Conservation (phyloP, 2,888 invertebrate genomes). For the Metacarcinus magister region DNA sequence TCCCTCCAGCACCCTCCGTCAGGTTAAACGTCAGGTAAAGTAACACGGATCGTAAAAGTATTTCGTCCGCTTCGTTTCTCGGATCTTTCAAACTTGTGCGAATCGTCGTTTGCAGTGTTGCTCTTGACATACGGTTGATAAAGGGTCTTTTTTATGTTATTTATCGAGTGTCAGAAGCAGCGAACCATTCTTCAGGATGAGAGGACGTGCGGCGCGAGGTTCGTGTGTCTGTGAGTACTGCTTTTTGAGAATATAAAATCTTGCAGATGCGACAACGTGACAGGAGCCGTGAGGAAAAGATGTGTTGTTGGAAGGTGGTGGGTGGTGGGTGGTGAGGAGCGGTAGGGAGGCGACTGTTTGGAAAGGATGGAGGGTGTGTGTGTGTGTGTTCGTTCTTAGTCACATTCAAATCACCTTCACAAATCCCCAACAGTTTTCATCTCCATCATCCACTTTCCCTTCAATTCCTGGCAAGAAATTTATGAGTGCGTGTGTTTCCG, state of each 20-base stretch:
- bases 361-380: too few relatives aligned
- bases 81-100: neutral
- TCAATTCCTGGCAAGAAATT: neutral
- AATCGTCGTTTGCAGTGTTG: neutral
- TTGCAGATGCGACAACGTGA: neutral
- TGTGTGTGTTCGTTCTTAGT: neutral
- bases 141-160: neutral
- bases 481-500: neutral
- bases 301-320: neutral
- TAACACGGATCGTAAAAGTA: neutral
- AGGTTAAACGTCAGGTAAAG: neutral
- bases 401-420: neutral
- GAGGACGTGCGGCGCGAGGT: neutral
- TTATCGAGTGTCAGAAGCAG: neutral
- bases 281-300: neutral
- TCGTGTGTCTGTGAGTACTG: neutral
- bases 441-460: neutral
- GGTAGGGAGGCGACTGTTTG: neutral
- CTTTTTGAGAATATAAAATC: neutral
- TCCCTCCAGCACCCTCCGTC: neutral
- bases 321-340: neutral
- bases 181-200: neutral
- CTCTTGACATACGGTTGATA: neutral
- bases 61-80: neutral
- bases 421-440: neutral